Percentiles rank a stretch among this genome's conserved stretches.
Conservation (phyloP, 2,888 invertebrate species). For the Ligdia adustata region DNA sequence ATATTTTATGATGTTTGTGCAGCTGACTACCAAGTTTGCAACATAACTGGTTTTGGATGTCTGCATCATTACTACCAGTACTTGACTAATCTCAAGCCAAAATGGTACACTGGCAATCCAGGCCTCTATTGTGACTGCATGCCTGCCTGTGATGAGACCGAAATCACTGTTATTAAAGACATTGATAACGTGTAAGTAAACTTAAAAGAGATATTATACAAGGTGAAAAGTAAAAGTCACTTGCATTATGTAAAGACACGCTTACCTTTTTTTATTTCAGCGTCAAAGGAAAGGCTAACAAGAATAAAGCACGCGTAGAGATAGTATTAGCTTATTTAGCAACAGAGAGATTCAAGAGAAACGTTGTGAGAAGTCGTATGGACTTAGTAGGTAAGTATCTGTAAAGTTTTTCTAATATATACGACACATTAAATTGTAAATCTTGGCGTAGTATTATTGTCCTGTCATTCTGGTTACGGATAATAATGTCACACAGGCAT, state of each 20-base stretch:
- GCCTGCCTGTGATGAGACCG: conserved; percentile 89
- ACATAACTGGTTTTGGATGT: conserved; percentile 86
- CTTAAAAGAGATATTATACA: conserved; percentile 1
- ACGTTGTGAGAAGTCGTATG: conserved; percentile 85
- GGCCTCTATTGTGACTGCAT: conserved; percentile 88
- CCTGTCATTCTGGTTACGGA: too few relatives aligned
- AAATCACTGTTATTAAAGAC: conserved; percentile 86
- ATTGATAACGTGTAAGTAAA: conserved; percentile 60
- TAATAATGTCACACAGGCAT: too few relatives aligned
- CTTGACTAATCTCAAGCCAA: conserved; percentile 86
- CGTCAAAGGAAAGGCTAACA: conserved; percentile 56
- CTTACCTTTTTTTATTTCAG: conserved; percentile 36
- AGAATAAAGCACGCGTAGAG: conserved; percentile 73
- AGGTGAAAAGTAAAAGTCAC: too few relatives aligned
- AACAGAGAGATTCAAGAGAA: conserved; percentile 85
- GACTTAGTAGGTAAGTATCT: conserved; percentile 85
- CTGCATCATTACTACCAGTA: conserved; percentile 85
- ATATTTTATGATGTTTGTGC: conserved; percentile 27
- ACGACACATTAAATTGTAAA: too few relatives aligned
- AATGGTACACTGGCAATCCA: conserved; percentile 85
- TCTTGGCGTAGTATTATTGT: too few relatives aligned
- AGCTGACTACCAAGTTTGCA: conserved; percentile 82
- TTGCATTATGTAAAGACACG: too few relatives aligned
- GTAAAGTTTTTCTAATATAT: too few relatives aligned
- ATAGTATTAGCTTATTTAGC: conserved; percentile 84